A percentile compares a stretch with the other conserved stretches of the same genome.
These are phyloP conservation scores for Phalacrocorax carbo DNA, from an alignment of 2,113 vertebrate species.

Conservation along the genomic window DNA sequence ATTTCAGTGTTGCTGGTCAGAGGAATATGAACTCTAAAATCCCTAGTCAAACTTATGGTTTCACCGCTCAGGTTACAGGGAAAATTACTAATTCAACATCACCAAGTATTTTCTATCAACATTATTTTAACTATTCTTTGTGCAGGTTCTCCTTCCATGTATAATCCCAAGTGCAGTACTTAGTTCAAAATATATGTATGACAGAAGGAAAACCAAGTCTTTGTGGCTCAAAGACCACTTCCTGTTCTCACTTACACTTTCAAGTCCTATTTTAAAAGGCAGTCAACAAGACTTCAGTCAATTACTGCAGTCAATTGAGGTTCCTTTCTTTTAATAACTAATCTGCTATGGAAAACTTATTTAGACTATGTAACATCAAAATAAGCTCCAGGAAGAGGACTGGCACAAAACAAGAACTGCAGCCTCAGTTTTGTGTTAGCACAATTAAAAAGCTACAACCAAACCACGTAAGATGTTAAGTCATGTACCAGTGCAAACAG, in stretches of 20 bases:
- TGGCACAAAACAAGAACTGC: background rate
- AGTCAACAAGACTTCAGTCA: background rate
- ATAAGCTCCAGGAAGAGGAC: background rate
- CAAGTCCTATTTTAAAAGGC: background rate
- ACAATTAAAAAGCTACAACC: background rate
- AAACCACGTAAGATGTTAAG: background rate
- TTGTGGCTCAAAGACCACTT: background rate
- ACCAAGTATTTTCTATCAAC: background rate
- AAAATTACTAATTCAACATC: background rate
- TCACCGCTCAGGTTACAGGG: background rate
- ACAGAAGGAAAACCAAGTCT: background rate
- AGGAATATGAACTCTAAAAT: background rate
- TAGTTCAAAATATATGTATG: fast-evolving
- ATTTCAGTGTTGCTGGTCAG: background rate
- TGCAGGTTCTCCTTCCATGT: background rate
- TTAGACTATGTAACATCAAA: background rate
- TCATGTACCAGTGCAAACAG: background rate
- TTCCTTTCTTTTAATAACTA: background rate
- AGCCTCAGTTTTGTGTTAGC: background rate
- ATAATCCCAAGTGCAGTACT: background rate
- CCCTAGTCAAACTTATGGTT: background rate
- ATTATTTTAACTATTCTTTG: background rate
- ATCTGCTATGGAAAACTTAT: background rate
- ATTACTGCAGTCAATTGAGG: background rate
- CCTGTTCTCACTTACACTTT: background rate